phyloP scores from a whole-genome alignment of 2,888 invertebrate genomes.

The Spodoptera littoralis region DNA sequence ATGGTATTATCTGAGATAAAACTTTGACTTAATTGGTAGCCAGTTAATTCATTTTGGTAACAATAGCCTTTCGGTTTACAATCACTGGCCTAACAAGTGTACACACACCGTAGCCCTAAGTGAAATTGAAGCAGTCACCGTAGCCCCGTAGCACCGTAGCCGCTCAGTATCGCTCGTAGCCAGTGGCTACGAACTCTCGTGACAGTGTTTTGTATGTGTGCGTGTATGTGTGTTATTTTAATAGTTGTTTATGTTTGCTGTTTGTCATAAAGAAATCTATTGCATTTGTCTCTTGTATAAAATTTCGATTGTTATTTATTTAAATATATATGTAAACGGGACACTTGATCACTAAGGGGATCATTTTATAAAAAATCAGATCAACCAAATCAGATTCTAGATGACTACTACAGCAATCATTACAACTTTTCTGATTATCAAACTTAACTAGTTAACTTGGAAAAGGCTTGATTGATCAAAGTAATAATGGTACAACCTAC shows the following conservation, averaged over 20 bases:
- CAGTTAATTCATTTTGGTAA: constrained; percentile 14
- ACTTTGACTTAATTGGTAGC: not conserved
- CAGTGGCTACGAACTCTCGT: constrained; percentile 32
- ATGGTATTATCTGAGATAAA: too few species aligned
- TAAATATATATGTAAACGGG: too few species aligned
- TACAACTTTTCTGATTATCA: too few species aligned
- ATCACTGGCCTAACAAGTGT: constrained; percentile 41
- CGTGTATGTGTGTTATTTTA: constrained; percentile 9
- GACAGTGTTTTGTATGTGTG: constrained; percentile 26
- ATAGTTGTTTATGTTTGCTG: not conserved
- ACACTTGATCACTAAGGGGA: too few species aligned
- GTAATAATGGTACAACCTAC: not conserved
- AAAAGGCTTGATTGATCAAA: not conserved
- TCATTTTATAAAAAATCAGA: too few species aligned
- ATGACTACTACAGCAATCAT: too few species aligned
- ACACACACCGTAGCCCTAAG: constrained; percentile 29
- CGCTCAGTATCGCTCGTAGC: constrained; percentile 46
- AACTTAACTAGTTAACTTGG: too few species aligned
- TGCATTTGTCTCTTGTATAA: too few species aligned
- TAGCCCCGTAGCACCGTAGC: constrained; percentile 40
- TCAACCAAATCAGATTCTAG: too few species aligned
- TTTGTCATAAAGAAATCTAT: too few species aligned
- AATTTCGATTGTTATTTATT: too few species aligned
- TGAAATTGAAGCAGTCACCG: constrained; percentile 44
- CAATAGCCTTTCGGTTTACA: constrained; percentile 22